Evolutionary conservation across 2,888 invertebrate species (phyloP).

Genomic region (Octonoba sinensis): DNA sequence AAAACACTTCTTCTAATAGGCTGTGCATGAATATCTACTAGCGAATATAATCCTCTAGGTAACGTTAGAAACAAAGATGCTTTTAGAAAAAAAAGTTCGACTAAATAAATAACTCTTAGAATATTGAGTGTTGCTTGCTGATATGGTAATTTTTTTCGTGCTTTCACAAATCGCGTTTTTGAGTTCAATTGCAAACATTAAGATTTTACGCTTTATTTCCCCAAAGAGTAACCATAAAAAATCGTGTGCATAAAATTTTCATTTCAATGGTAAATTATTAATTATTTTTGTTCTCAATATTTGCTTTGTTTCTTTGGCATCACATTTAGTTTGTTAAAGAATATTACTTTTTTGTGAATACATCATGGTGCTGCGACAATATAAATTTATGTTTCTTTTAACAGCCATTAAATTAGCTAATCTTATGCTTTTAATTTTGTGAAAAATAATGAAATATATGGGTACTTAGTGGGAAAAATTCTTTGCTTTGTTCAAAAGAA

Average conservation of each 20-base stretch:
- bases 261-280: conserved; percentile 58
- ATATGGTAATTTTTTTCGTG: conserved; percentile 6
- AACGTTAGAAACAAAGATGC: conserved; percentile 37
- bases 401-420: conserved; percentile 17
- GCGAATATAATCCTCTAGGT: conserved; percentile 56
- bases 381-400: conserved; percentile 12
- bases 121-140: conserved; percentile 37
- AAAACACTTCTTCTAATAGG: conserved; percentile 52
- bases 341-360: conserved; percentile 1
- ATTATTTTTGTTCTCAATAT: conserved; percentile 51
- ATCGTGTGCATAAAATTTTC: conserved; percentile 46
- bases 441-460: conserved; percentile 14
- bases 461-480: background rate
- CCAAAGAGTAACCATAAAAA: conserved; percentile 28
- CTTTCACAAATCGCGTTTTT: conserved; percentile 52
- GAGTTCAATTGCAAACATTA: conserved; percentile 24
- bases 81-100: conserved; percentile 43
- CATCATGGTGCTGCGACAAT: conserved; percentile 1
- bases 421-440: conserved; percentile 21
- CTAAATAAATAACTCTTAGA: conserved; percentile 51
- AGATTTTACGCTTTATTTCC: conserved; percentile 38
- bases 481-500: background rate
- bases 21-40: conserved; percentile 14
- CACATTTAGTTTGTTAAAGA: conserved; percentile 11
- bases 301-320: conserved; percentile 23